A percentile compares a stretch with the other conserved stretches of the same genome.
These are phyloP conservation scores for Ariolimax columbianus DNA, from an alignment of 2,888 invertebrate genomes.

Conservation along the genomic window DNA sequence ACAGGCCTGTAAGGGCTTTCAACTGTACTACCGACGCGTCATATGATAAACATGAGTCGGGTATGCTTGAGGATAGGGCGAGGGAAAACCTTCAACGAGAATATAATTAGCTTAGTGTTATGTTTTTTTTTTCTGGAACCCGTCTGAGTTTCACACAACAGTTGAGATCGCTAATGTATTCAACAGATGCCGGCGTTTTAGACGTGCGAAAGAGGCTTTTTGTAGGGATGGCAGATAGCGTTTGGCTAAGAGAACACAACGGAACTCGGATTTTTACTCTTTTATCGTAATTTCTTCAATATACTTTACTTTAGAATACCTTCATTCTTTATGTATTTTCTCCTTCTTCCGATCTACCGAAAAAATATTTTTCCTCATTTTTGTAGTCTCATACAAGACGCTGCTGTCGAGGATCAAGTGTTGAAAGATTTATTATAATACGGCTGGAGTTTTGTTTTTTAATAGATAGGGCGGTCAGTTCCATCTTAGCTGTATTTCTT, in stretches of 20 bases:
- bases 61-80: not conserved
- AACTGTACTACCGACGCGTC: not conserved
- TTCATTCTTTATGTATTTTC: too few species aligned
- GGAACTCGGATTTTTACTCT: not conserved
- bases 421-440: too few species aligned
- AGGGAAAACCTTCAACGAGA: not conserved
- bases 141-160: not conserved
- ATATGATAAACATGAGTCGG: not conserved
- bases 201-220: not conserved
- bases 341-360: too few species aligned
- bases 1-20: not conserved
- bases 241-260: not conserved
- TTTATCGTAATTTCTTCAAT: not conserved
- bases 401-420: too few species aligned
- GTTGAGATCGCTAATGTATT: conserved; percentile 24
- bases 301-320: not conserved
- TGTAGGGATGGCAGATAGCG: not conserved
- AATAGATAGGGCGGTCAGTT: too few species aligned
- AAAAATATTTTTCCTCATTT: too few species aligned
- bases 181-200: conserved; percentile 2
- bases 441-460: too few species aligned
- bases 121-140: conserved; percentile 8
- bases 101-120: not conserved
- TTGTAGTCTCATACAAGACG: too few species aligned
- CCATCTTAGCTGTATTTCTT: too few species aligned